These are phyloP conservation scores for Typhlomys cinereus DNA, from an alignment of 2,113 vertebrate species.

Conservation along the genomic window DNA sequence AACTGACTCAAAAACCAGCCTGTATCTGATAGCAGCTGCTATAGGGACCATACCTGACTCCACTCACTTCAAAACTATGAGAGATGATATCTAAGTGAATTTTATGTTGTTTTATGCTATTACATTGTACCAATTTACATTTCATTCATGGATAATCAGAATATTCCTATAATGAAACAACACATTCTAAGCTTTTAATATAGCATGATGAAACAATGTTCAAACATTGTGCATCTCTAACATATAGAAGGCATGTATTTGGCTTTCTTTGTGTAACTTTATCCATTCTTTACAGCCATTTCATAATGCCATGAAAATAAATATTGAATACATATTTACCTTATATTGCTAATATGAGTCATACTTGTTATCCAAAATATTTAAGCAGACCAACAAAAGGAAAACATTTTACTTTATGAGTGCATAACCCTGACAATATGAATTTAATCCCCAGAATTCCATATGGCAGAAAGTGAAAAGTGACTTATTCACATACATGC, in stretches of 20 bases:
- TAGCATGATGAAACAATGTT: background rate
- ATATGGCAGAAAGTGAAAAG: too few relatives aligned
- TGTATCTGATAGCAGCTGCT: background rate
- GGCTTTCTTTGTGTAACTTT: background rate
- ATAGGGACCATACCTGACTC: background rate
- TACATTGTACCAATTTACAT: background rate
- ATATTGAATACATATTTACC: background rate
- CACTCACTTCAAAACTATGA: background rate
- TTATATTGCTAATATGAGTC: background rate
- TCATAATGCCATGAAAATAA: constrained; percentile 1
- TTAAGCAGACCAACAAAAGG: constrained; percentile 12
- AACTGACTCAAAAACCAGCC: background rate
- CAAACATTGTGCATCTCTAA: background rate
- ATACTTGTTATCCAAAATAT: background rate
- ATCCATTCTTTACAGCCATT: background rate
- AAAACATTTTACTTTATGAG: too few relatives aligned
- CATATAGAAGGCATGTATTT: background rate
- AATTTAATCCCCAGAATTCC: too few relatives aligned
- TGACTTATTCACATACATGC: too few relatives aligned
- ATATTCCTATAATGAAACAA: background rate
- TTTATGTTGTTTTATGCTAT: background rate
- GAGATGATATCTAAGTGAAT: background rate
- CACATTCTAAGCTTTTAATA: background rate
- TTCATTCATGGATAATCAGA: background rate
- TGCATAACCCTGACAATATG: too few relatives aligned